Evolutionary conservation across 30 jellyfish, hydroid and myxozoan genomes (phyloP).

Genomic region (Hydractinia symbiolongicarpus): DNA sequence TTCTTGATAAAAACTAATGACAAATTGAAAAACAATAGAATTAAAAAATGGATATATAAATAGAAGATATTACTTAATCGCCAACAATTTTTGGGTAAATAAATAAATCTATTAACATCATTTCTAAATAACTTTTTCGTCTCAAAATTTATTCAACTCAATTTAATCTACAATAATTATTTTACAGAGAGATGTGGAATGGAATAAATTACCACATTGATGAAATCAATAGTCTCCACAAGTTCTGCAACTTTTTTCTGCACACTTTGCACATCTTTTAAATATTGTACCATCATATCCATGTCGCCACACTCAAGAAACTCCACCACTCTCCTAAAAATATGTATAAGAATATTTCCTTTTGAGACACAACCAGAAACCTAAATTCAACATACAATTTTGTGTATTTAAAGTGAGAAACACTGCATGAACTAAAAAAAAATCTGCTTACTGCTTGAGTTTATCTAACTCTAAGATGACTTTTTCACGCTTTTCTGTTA

Average conservation of each 20-base stretch:
- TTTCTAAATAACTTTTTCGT: no score
- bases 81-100: neutral
- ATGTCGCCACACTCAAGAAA: slow-evolving; percentile 86
- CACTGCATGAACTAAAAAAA: neutral
- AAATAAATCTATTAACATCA: neutral
- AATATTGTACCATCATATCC: slow-evolving; percentile 87
- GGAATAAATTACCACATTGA: slow-evolving; percentile 57
- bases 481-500: slow-evolving; percentile 83
- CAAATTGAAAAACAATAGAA: neutral
- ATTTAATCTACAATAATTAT: neutral
- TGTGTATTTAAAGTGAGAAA: no score
- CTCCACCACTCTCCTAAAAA: slow-evolving; percentile 63
- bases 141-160: neutral
- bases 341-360: neutral
- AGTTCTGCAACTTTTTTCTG: slow-evolving; percentile 78
- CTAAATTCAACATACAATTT: no score
- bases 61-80: neutral
- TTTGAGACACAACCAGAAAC: no score
- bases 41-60: neutral
- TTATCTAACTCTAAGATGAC: slow-evolving; percentile 78
- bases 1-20: neutral
- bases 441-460: slow-evolving; percentile 58
- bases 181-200: neutral
- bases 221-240: slow-evolving; percentile 58
- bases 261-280: slow-evolving; percentile 88